Base-by-base conservation (phyloP, 92 coral and sea anemone species). In the Epizoanthus fatuus region DNA sequence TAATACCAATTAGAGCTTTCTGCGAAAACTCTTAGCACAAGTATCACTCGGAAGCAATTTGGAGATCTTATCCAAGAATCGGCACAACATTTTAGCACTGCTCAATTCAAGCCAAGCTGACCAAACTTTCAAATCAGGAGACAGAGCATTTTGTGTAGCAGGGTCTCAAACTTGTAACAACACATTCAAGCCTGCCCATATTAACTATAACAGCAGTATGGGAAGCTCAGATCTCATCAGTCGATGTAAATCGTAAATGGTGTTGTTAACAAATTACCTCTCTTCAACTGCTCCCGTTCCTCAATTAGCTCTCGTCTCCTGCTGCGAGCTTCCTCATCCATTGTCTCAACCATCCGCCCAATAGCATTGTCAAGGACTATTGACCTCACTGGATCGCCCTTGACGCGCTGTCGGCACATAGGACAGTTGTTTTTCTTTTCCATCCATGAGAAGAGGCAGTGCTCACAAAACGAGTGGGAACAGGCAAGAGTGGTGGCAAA, bases 351-450 rank as follows among this genome's bases (percentile, higher is more conserved):
- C 92, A 97, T 95, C 85, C 96, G 94, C 71, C 87, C 91, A 86
- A 97, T 96, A 71, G 99, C 99, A 81, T 92, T 97, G 88, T 97
- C 99, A 79, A 97, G 93, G 75, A 97, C 99, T 71, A 93, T 87
- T 40, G 99, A 97, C 86, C 95, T 91, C 32, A 97, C 95, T 54
- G 92, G 98, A 49, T 84, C 91, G 37, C 94, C 93, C 63, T 84
- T 87, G 54, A 95, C 90, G 9, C 87, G 77, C 49, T 93, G 92
- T 71, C 99, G 90, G 64, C 99, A 97, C 20, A 97, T 96, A 14
- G 99, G 99, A 86, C 99, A 97, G 71, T 87, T 89, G 91, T 74
- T 95, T 86, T 94, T 95, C 91, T 95, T 95, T 81, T 81, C 70
- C 62, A 93, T 87, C 99, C 99, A 97, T 2, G 98, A 91, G 76